These are phyloP conservation scores for Orthosia gothica DNA, from an alignment of 2,888 invertebrate genomes.

Conservation along the genomic window DNA sequence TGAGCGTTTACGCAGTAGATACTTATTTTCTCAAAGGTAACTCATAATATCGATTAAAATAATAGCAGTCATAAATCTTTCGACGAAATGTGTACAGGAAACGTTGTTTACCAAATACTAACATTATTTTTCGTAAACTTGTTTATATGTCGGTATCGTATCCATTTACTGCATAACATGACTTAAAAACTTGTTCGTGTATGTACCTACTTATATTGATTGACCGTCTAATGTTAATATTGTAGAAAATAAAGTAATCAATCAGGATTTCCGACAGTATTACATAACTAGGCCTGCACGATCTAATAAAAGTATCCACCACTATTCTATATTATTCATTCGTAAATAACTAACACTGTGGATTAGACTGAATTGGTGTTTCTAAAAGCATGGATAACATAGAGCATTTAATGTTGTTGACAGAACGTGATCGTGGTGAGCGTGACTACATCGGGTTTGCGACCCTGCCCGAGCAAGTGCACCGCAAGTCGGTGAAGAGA, in stretches of 20 bases:
- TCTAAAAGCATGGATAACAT: slow-evolving; percentile 27
- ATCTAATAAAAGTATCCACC: slow-evolving; percentile 15
- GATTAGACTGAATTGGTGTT: slow-evolving; percentile 22
- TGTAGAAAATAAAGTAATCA: slow-evolving; percentile 33
- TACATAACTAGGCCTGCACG: slow-evolving; percentile 12
- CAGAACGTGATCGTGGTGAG: slow-evolving; percentile 91
- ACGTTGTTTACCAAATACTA: slow-evolving; percentile 47
- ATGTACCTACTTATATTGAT: slow-evolving; percentile 20
- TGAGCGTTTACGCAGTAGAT: background rate
- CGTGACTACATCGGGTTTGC: slow-evolving; percentile 98
- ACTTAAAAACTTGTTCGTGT: slow-evolving; percentile 24
- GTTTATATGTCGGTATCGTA: slow-evolving; percentile 45
- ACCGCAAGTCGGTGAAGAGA: slow-evolving; percentile 98
- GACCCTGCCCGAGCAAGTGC: slow-evolving; percentile 98
- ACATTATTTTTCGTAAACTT: slow-evolving; percentile 32
- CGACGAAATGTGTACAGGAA: slow-evolving; percentile 34
- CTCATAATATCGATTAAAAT: slow-evolving; percentile 3
- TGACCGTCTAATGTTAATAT: slow-evolving; percentile 12
- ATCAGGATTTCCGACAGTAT: slow-evolving; percentile 30
- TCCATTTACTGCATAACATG: slow-evolving; percentile 50
- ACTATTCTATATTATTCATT: slow-evolving; percentile 17
- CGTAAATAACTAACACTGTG: slow-evolving; percentile 18
- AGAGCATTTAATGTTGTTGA: slow-evolving; percentile 56
- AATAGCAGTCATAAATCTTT: background rate
- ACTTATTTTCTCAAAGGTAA: background rate